Percentiles rank a stretch among this genome's conserved stretches.
Conservation (phyloP, 2,888 invertebrate genomes). For the Watsonalla binaria region DNA sequence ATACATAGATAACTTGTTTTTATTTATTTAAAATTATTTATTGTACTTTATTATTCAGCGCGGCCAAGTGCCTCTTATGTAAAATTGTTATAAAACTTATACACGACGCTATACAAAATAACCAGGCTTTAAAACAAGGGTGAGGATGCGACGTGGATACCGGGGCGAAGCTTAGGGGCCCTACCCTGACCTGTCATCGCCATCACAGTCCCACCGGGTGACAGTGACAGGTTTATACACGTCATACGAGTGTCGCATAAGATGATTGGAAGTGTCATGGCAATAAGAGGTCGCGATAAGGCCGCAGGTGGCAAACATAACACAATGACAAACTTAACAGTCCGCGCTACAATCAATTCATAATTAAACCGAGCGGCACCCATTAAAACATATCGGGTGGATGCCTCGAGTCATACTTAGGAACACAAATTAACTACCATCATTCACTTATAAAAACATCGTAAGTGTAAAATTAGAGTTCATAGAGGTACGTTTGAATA, state of each 20-base stretch:
- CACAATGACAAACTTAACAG: conserved; percentile 29
- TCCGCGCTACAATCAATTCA: conserved; percentile 9
- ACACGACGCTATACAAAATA: conserved; percentile 50
- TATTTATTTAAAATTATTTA: conserved; percentile 57
- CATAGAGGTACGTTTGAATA: not conserved
- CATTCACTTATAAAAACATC: conserved; percentile 1
- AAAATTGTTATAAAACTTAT: conserved; percentile 73
- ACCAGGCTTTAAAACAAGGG: conserved; percentile 36
- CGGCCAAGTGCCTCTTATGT: conserved; percentile 63
- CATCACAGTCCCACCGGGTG: too few relatives aligned
- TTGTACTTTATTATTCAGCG: conserved; percentile 69
- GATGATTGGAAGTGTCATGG: too few relatives aligned
- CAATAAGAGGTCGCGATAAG: not conserved
- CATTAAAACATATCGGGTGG: conserved; percentile 37
- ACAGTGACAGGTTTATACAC: too few relatives aligned
- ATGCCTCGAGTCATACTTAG: conserved; percentile 19
- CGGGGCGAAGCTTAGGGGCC: not conserved
- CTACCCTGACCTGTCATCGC: too few relatives aligned
- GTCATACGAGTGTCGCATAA: too few relatives aligned
- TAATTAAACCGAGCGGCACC: conserved; percentile 25
- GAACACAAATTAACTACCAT: conserved; percentile 1
- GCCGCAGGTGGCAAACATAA: not conserved
- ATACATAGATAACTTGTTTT: conserved; percentile 46
- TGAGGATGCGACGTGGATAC: conserved; percentile 7
- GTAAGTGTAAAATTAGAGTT: not conserved